Conservation (phyloP, 2,797 vertebrate genomes). For the Sciurus carolinensis region DNA sequence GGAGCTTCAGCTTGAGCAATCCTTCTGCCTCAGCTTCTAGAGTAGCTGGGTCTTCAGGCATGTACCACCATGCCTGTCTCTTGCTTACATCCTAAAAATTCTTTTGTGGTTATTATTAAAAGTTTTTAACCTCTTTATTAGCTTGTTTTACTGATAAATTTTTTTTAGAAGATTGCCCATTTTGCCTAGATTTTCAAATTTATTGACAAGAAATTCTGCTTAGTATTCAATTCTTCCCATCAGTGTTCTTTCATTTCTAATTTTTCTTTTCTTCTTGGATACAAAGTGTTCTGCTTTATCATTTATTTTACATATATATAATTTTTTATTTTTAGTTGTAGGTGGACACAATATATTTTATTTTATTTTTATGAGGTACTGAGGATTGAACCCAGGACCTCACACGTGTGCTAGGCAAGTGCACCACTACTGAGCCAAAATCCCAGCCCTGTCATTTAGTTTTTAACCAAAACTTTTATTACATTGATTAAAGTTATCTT, state of each 20-base stretch:
- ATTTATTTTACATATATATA: background rate
- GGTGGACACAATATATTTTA: no score
- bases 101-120: background rate
- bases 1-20: no score
- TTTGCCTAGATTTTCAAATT: slow-evolving; percentile 3
- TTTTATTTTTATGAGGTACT: no score
- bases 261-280: background rate
- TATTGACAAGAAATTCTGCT: background rate
- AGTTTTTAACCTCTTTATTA: slow-evolving; percentile 2
- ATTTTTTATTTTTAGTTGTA: no score
- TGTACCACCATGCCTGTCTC: background rate
- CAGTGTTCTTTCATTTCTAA: background rate
- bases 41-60: no score
- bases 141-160: background rate
- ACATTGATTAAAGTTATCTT: background rate
- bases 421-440: no score
- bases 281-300: background rate
- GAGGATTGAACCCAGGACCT: no score
- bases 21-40: no score
- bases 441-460: background rate
- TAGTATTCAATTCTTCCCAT: background rate
- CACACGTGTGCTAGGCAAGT: no score
- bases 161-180: background rate
- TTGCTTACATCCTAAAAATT: background rate
- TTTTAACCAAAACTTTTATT: background rate